Evolutionary conservation across 1,140 invertebrate species (phyloP), one percentile per base, ranked within the genome.

Genomic region (Hypothenemus hampei): DNA sequence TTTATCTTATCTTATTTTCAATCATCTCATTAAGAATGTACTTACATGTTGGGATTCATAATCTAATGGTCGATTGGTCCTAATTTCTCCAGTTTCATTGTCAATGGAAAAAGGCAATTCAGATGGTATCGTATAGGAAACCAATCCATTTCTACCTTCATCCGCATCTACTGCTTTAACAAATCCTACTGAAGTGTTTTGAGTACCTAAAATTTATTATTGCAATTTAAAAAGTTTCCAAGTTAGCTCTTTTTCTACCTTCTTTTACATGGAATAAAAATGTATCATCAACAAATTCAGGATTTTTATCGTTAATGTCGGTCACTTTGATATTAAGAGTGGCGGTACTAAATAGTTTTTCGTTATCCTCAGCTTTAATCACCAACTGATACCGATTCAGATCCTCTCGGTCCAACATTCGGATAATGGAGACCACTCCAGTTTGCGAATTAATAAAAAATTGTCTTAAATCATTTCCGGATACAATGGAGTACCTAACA

Each of bases 221-320:
- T n/a, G 4, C 36, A 43, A 13, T 11, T 46, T 46, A 46, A 16
- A 8, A 46, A 13, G 6, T 31, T 31, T 19, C 4, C n/a, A 46
- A 31, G 2, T 31, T 4, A 18, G 7, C 3, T 10, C 10, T 20
- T 43, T 19, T 21, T 22, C 18, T 53, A 53, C 50, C 90, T 78
- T 94, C 91, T 65, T 87, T 85, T 0, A 93, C 86, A 7, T 80
- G 72, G 69, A 93, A 93, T 16, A 81, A 75, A 63, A 93, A 93
- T 0, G 87, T 87, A 31, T 82, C 61, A 20, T 81, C 81, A 4
- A 86, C 78, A 66, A 93, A 93, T 60, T 86, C 85, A 0, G 86
- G 87, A 73, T 87, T 92, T 58, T 92, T 90, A 62, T 94, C 91
- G 64, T 94, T 93, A 26, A 92, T 90, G 65, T 93, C 91, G 0